Evolutionary conservation across 1,140 invertebrate species (phyloP).

Genomic region (Diuraphis noxia): DNA sequence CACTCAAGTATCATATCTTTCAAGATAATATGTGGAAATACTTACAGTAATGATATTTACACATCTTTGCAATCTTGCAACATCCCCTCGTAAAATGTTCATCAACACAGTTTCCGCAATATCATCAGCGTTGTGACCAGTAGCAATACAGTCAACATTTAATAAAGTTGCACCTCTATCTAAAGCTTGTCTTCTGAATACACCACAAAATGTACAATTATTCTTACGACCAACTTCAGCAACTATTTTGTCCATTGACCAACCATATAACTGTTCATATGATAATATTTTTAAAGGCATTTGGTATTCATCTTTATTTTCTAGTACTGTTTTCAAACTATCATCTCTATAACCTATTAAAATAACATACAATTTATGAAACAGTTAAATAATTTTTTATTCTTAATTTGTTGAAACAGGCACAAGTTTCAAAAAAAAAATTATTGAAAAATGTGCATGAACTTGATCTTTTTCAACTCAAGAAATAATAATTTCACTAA

Average conservation of each 20-base stretch:
- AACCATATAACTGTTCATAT: slow-evolving; percentile 98
- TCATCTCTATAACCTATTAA: slow-evolving; percentile 90
- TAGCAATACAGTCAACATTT: slow-evolving; percentile 90
- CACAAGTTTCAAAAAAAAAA: too few relatives aligned
- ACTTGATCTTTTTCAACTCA: not conserved
- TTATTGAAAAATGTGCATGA: too few relatives aligned
- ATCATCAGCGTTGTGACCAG: slow-evolving; percentile 99
- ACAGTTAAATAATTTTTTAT: not conserved
- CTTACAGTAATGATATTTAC: slow-evolving; percentile 84
- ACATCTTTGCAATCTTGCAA: slow-evolving; percentile 88
- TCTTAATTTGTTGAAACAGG: too few relatives aligned
- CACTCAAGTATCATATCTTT: not conserved
- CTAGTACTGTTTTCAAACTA: slow-evolving; percentile 94
- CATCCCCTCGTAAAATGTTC: slow-evolving; percentile 96
- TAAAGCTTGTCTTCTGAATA: slow-evolving; percentile 93
- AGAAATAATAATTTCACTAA: not conserved
- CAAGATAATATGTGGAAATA: too few relatives aligned
- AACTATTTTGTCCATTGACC: slow-evolving; percentile 99
- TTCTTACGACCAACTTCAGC: slow-evolving; percentile 91
- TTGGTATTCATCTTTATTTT: slow-evolving; percentile 90
- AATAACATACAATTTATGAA: not conserved
- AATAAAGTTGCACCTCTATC: slow-evolving; percentile 89
- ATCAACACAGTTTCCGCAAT: slow-evolving; percentile 98
- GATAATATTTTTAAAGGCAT: slow-evolving; percentile 95
- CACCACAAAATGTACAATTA: slow-evolving; percentile 99